Evolutionary conservation across 2,113 vertebrate genomes (phyloP), one percentile per base, ranked within the genome.

Genomic region (Oreocharis arfaki): DNA sequence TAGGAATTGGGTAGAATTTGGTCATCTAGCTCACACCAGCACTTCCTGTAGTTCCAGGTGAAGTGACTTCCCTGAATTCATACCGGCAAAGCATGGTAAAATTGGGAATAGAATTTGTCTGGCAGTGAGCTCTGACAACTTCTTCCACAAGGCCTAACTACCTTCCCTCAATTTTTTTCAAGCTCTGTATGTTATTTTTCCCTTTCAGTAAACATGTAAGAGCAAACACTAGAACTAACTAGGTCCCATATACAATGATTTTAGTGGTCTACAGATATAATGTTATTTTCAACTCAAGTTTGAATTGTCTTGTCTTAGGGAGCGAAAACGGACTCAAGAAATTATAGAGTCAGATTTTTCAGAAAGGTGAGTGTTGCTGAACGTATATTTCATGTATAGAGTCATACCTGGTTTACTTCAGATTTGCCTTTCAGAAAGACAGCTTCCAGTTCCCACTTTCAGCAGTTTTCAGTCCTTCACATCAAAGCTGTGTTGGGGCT

Each of bases 341-440:
- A 98, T 98, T 87, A 97, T 99, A 96, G 98, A 99, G 81, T 97
- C 98, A 42, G 98, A 98, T 95, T 98, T 98, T 97, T 98, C 98
- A 93, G 98, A 99, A 94, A 98, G 98, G 98, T 99, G 89, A 98
- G 98, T 97, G 84, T 64, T 76, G 68, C 2, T 85, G 75, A 92
- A 78, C 61, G 6, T 73, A 13, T 30, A 21, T 75, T 39, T 59
- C 28, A 49, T 63, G 27, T 56, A 28, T 41, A 27, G 2, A 2
- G 28, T 88, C 20, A 23, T 23, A 41, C 24, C 22, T 89, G 32
- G 4, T 71, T 46, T 47, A 46, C 46, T 69, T 70, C 35, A 23
- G 15, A n/a, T 71, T 52, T 65, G 49, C 37, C 68, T 20, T 88
- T 57, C 23, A 84, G 56, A 52, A 57, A 81, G 15, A 57, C 2